Conservation (phyloP, 2,113 vertebrate genomes). For the Hypocryptadius cinnamomeus region DNA sequence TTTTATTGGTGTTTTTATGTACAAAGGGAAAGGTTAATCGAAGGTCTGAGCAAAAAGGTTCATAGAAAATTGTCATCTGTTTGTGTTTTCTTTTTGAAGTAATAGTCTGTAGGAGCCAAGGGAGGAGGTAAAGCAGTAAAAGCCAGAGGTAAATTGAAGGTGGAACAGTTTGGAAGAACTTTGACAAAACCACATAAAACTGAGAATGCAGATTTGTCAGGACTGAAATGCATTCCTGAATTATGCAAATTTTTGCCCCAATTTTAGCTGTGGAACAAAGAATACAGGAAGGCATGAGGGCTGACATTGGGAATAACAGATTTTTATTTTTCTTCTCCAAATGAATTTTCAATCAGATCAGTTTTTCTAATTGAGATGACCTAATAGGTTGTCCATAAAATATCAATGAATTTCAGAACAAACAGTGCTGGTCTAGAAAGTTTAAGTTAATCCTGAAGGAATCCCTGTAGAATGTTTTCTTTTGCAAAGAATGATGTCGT, state of each 20-base stretch:
- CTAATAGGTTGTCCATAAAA: background rate
- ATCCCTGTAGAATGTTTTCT: background rate
- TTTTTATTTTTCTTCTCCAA: background rate
- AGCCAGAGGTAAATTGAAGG: constrained; percentile 29
- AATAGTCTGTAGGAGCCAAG: constrained; percentile 23
- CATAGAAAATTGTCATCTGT: constrained; percentile 45
- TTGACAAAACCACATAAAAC: background rate
- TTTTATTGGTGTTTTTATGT: constrained; percentile 50
- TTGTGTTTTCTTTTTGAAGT: constrained; percentile 44
- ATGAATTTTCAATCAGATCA: background rate
- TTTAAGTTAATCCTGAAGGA: background rate
- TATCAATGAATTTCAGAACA: background rate
- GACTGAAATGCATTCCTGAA: background rate
- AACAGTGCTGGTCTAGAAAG: background rate
- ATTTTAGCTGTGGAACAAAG: background rate
- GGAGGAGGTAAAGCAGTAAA: constrained; percentile 21
- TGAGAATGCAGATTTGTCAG: background rate
- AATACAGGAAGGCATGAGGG: background rate
- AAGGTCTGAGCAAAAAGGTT: constrained; percentile 34
- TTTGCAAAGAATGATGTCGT: background rate
- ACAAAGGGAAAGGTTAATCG: constrained; percentile 57
- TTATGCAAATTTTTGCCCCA: background rate
- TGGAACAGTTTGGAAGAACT: background rate
- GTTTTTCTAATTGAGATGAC: background rate
- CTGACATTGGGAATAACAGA: background rate